Evolutionary conservation across 2,797 vertebrate species (phyloP).

Genomic region (Aulostomus chinensis): DNA sequence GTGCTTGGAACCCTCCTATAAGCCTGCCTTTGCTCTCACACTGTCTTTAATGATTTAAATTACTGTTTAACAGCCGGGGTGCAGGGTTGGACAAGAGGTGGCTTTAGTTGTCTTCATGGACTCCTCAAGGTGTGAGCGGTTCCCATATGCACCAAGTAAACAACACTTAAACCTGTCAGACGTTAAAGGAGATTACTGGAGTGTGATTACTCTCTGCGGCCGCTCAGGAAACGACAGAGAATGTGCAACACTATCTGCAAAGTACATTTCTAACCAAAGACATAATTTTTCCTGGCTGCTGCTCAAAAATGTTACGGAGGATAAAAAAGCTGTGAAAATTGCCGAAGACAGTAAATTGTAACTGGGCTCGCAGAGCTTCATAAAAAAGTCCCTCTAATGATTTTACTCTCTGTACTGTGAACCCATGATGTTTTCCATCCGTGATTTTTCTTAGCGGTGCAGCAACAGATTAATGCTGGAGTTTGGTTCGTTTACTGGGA

Average conservation of each 20-base stretch:
- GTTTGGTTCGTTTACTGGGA: too few relatives aligned
- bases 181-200: conserved; percentile 39
- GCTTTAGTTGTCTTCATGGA: too few relatives aligned
- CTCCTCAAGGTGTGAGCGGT: too few relatives aligned
- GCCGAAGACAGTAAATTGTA: conserved; percentile 5
- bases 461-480: too few relatives aligned
- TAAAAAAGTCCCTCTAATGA: conserved; percentile 7
- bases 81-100: too few relatives aligned
- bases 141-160: conserved; percentile 28
- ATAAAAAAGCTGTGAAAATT: conserved; percentile 14
- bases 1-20: too few relatives aligned
- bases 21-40: too few relatives aligned
- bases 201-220: conserved; percentile 7
- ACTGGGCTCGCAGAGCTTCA: conserved; percentile 4
- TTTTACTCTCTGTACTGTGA: conserved; percentile 17
- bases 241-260: too few relatives aligned
- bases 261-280: conserved; percentile 8
- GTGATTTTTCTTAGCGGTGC: too few relatives aligned
- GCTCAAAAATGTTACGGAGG: conserved; percentile 13
- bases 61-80: too few relatives aligned
- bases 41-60: too few relatives aligned
- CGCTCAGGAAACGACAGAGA: too few relatives aligned
- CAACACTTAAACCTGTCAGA: conserved; percentile 41
- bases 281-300: conserved; percentile 22
- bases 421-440: not conserved